Base-by-base conservation (phyloP, 2,113 vertebrate genomes). In the Taxidea taxus region DNA sequence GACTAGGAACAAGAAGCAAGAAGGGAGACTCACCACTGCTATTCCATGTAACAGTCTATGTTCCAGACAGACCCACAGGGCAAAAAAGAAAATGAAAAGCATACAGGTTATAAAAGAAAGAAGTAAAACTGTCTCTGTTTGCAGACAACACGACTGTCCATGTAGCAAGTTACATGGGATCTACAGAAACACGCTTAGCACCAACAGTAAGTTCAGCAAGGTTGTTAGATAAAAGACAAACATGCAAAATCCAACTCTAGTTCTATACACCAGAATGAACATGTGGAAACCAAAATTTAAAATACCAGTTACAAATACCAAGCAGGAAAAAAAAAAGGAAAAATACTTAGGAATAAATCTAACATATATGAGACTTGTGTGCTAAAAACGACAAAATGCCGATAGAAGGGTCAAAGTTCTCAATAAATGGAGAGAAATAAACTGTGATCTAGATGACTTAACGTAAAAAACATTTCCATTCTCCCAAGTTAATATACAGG, bases 21-120 rank as follows among this genome's bases (percentile, higher is more conserved):
- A 15, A n/a, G 7, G 42, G 13, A 15, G 10, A 49, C 34, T 39
- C 16, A 13, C 66, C 34, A 54, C 49, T 39, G 25, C 64, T 20
- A 10, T 13, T 31, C 18, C 16, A 29, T 7, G 4, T 2, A 25
- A 37, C 1, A 3, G 72, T 77, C 21, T 12, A 42, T 7, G 2
- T 56, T 62, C 37, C 20, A 56, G 14, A 31, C 78, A 47, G 21
- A 9, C n/a, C 64, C 49, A 39, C 7, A 29, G 16, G 21, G 14
- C 34, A 39, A 31, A 77, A 60, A 8, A 34, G 15, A 34, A 44
- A 47, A 75, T 6, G 42, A 62, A 60, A 47, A 54, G 12, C 18
- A 68, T 7, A 31, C 18, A 15, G 29, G 42, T 11, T 20, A 20
- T 21, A 23, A 64, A 49, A 37, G 34, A 4, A 68, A 49, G 62